Evolutionary conservation across 2,797 vertebrate genomes (phyloP).

Genomic region (Corythornis leucogaster): DNA sequence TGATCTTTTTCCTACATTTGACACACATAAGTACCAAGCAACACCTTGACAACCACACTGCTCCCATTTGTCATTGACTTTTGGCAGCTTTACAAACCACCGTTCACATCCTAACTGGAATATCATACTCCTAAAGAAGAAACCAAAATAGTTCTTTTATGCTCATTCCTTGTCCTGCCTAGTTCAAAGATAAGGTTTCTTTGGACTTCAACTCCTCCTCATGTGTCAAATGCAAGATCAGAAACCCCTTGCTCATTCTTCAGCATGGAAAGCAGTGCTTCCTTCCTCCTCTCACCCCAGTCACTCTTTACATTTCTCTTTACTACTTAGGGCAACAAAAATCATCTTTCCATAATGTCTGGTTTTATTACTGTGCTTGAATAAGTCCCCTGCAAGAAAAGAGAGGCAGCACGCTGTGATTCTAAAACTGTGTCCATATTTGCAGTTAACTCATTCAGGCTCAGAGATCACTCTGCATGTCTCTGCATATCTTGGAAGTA

Average conservation of each 20-base stretch:
- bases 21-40: neutral
- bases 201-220: neutral
- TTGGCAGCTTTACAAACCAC: neutral
- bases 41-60: neutral
- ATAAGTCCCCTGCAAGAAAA: neutral
- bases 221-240: neutral
- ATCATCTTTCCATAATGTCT: neutral
- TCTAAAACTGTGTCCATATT: neutral
- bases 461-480: neutral
- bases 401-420: neutral
- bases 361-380: neutral
- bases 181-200: neutral
- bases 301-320: conserved; percentile 25
- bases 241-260: neutral
- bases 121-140: neutral
- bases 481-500: neutral
- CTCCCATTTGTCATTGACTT: conserved; percentile 25
- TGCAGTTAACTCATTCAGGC: conserved; percentile 52
- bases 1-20: neutral
- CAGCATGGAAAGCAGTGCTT: neutral
- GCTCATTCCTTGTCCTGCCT: neutral
- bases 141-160: neutral
- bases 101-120: conserved; percentile 36
- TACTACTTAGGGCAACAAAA: neutral
- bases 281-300: neutral